A percentile compares a stretch with the other conserved stretches of the same genome.
phyloP scores from a whole-genome alignment of 2,797 vertebrate genomes.

The Aeoliscus strigatus region DNA sequence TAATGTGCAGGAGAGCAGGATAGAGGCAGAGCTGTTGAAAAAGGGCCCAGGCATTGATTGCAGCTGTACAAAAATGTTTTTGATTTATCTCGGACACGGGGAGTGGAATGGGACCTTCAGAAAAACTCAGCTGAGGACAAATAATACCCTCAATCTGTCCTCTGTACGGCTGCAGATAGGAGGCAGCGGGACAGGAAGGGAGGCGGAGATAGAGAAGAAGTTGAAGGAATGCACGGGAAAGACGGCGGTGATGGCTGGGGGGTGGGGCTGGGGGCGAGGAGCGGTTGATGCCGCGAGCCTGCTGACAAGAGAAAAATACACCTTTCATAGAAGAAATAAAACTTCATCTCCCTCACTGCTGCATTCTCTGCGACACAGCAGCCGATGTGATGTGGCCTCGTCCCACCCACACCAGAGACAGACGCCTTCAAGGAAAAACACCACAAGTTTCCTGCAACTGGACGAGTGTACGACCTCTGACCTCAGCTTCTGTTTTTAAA shows the following conservation, averaged over 20 bases:
- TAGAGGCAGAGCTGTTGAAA: constrained; percentile 32
- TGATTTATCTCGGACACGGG: constrained; percentile 67
- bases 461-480: too few species aligned
- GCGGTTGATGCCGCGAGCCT: constrained; percentile 65
- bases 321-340: constrained; percentile 66
- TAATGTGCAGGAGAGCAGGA: constrained; percentile 18
- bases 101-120: constrained; percentile 63
- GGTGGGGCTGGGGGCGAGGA: constrained; percentile 61
- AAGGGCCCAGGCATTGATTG: constrained; percentile 57
- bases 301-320: constrained; percentile 75
- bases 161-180: constrained; percentile 55
- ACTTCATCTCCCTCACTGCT: constrained; percentile 61
- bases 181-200: constrained; percentile 17
- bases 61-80: constrained; percentile 65
- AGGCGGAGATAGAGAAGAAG: constrained; percentile 24
- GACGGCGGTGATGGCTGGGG: constrained; percentile 49
- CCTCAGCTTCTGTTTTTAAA: too few species aligned
- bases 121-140: constrained; percentile 52
- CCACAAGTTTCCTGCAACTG: background rate
- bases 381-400: constrained; percentile 54
- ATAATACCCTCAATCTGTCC: constrained; percentile 69
- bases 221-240: constrained; percentile 41
- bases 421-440: background rate
- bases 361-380: constrained; percentile 61
- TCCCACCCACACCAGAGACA: constrained; percentile 36